Evolutionary conservation across 2,113 vertebrate genomes (phyloP).

Genomic region (Podarcis muralis): DNA sequence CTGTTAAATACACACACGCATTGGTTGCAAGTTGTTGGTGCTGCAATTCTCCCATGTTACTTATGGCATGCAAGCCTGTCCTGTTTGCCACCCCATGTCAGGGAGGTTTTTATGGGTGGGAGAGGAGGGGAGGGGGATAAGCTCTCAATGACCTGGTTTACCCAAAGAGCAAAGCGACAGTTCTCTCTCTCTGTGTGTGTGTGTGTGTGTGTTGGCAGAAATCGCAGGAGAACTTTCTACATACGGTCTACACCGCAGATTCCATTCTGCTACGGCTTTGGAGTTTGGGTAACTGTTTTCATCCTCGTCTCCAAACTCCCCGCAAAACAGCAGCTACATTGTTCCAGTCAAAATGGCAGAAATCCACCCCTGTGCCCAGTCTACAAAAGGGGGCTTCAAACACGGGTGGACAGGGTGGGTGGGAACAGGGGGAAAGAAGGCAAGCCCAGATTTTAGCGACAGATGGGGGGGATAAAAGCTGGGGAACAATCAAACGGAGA

Average conservation of each 20-base stretch:
- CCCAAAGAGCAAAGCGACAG: background rate
- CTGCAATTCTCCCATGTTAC: background rate
- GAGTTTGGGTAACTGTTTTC: background rate
- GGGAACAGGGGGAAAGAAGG: background rate
- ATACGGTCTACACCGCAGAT: background rate
- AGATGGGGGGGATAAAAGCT: conserved; percentile 2
- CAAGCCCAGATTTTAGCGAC: conserved; percentile 1
- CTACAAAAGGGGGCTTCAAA: background rate
- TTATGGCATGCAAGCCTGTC: background rate
- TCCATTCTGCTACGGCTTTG: background rate
- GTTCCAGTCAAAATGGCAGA: background rate
- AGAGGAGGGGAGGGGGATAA: background rate
- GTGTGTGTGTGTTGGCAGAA: background rate
- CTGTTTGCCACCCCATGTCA: conserved; percentile 9
- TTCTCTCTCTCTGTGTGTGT: background rate
- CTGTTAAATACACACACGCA: background rate
- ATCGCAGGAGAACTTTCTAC: background rate
- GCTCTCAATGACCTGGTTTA: conserved; percentile 5
- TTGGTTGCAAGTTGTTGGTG: background rate
- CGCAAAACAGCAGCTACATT: background rate
- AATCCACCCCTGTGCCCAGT: background rate
- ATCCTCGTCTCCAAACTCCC: background rate
- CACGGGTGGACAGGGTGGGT: background rate
- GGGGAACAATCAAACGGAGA: conserved; percentile 1
- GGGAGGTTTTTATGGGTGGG: background rate